These are phyloP conservation scores for Magallana nippona DNA, from an alignment of 2,888 invertebrate genomes.

Conservation along the genomic window DNA sequence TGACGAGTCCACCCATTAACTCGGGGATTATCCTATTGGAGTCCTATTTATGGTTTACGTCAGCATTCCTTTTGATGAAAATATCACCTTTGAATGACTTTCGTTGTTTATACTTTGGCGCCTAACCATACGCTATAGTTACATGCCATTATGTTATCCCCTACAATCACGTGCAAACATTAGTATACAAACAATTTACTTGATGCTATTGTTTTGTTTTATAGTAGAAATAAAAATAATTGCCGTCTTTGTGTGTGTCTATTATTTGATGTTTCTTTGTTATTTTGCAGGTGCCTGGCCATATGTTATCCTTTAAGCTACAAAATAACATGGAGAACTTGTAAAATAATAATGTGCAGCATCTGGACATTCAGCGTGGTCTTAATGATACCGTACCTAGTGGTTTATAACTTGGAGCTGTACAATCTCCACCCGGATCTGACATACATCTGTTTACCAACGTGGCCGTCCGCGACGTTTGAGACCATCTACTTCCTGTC, in stretches of 20 bases:
- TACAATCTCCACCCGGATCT: neutral
- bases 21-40: too few species aligned
- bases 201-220: neutral
- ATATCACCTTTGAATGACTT: too few species aligned
- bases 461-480: slow-evolving; percentile 91
- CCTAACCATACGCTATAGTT: too few species aligned
- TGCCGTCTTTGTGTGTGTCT: neutral
- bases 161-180: too few species aligned
- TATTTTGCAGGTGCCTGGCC: slow-evolving; percentile 90
- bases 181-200: too few species aligned
- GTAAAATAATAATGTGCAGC: slow-evolving; percentile 91
- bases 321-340: slow-evolving; percentile 93
- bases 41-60: too few species aligned
- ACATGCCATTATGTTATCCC: too few species aligned
- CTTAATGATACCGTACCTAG: slow-evolving; percentile 92
- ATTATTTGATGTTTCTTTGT: slow-evolving; percentile 33
- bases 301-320: slow-evolving; percentile 96
- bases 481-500: slow-evolving; percentile 92
- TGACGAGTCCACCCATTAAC: too few species aligned
- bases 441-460: slow-evolving; percentile 61
- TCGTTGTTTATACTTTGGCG: too few species aligned
- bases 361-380: slow-evolving; percentile 93
- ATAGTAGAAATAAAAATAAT: neutral
- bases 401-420: slow-evolving; percentile 87
- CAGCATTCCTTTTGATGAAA: too few species aligned